A percentile compares a stretch with the other conserved stretches of the same genome.
Conservation (phyloP, 2,888 invertebrate genomes). For the Pegoplata infirma region DNA sequence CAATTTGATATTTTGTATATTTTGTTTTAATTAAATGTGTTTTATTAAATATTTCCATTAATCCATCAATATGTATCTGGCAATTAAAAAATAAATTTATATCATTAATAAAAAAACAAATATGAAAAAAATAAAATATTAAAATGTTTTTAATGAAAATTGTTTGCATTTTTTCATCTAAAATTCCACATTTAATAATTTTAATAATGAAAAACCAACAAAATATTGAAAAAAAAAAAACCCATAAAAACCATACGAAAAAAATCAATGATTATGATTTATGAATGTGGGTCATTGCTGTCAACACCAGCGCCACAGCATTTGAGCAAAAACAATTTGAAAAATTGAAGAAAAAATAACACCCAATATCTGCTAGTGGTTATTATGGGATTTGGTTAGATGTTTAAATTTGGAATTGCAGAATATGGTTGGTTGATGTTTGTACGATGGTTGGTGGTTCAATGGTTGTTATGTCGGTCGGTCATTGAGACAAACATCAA, state of each 20-base stretch:
- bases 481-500: background rate
- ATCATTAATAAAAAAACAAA: background rate
- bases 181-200: constrained; percentile 19
- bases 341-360: background rate
- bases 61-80: constrained; percentile 7
- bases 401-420: background rate
- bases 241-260: constrained; percentile 1
- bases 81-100: constrained; percentile 12
- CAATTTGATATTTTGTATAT: background rate
- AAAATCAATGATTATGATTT: constrained; percentile 70
- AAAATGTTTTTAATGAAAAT: constrained; percentile 53
- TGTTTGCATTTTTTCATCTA: background rate
- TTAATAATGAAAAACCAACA: constrained; percentile 1
- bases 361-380: constrained; percentile 13
- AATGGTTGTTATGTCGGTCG: background rate
- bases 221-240: constrained; percentile 20
- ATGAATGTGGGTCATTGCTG: constrained; percentile 76
- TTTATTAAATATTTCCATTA: constrained; percentile 25
- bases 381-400: constrained; percentile 10
- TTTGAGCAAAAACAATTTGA: constrained; percentile 10
- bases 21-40: constrained; percentile 3
- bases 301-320: constrained; percentile 63
- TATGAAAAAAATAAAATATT: too few relatives aligned
- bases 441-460: too few relatives aligned
- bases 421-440: background rate